Evolutionary conservation across 2,888 invertebrate species (phyloP).

Genomic region (Caenorhabditis sinica): DNA sequence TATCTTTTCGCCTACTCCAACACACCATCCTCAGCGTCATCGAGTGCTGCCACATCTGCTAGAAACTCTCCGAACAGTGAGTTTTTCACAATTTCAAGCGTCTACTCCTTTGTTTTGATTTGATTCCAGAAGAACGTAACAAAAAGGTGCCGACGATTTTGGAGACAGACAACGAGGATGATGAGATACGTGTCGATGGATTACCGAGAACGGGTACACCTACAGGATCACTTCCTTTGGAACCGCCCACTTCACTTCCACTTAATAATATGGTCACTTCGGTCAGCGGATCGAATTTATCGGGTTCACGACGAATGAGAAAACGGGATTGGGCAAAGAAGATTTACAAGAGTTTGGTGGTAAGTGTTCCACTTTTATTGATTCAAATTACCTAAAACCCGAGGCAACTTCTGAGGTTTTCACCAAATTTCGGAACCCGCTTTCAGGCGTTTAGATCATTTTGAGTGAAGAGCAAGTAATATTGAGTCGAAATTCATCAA

Average conservation of each 20-base stretch:
- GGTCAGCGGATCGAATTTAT: constrained; percentile 15
- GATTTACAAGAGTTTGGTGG: constrained; percentile 75
- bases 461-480: no score
- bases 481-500: no score
- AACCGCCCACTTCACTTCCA: constrained; percentile 38
- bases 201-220: constrained; percentile 19
- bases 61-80: constrained; percentile 64
- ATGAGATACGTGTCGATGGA: constrained; percentile 15
- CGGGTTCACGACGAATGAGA: constrained; percentile 68
- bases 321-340: constrained; percentile 78
- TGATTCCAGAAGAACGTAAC: constrained; percentile 54
- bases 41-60: constrained; percentile 45
- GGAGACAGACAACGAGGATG: constrained; percentile 70
- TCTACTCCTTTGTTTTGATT: not conserved
- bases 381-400: no score
- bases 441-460: no score
- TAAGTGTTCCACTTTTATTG: constrained; percentile 54
- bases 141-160: constrained; percentile 70
- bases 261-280: constrained; percentile 35
- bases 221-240: constrained; percentile 19
- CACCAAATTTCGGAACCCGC: no score
- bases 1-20: constrained; percentile 69
- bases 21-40: constrained; percentile 30
- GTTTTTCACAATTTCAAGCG: not conserved
- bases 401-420: no score